A percentile compares a stretch with the other conserved stretches of the same genome.
These are phyloP conservation scores for Rhinogobius similis DNA, from an alignment of 2,113 vertebrate genomes.

Conservation along the genomic window DNA sequence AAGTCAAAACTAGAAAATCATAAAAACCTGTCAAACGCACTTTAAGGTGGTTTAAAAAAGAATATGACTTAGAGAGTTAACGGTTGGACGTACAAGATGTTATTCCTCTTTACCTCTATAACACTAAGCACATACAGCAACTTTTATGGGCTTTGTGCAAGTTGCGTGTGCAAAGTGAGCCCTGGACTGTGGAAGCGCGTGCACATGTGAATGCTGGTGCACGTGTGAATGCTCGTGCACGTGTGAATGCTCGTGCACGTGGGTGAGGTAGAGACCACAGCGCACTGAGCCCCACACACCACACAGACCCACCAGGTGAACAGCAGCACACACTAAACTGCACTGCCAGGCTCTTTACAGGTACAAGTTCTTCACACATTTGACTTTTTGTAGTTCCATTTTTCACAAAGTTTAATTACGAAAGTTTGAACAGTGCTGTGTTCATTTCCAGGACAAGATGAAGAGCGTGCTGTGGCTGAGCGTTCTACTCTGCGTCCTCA, in stretches of 20 bases:
- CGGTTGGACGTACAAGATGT: too few species aligned
- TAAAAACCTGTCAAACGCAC: too few species aligned
- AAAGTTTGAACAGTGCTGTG: background rate
- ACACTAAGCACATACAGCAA: too few species aligned
- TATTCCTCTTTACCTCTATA: too few species aligned
- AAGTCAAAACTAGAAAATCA: too few species aligned
- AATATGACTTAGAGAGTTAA: too few species aligned
- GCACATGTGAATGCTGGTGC: conserved; percentile 20
- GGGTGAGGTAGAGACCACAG: background rate
- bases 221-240: conserved; percentile 4
- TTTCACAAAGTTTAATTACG: background rate
- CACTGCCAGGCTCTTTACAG: background rate
- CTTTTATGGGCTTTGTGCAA: too few species aligned
- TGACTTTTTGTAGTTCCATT: conserved; percentile 41
- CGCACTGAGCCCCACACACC: conserved; percentile 33
- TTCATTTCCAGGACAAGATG: conserved; percentile 58
- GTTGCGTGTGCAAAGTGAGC: background rate
- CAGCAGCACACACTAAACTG: conserved; percentile 32
- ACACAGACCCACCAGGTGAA: conserved; percentile 33
- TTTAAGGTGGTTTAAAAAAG: too few species aligned
- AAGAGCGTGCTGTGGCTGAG: conserved; percentile 62
- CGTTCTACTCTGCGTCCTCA: conserved; percentile 56
- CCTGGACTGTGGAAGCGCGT: background rate
- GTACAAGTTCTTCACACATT: too few species aligned
- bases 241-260: conserved; percentile 14